Evolutionary conservation across 2,888 invertebrate genomes (phyloP).

Genomic region (Sarcophaga subvicina): DNA sequence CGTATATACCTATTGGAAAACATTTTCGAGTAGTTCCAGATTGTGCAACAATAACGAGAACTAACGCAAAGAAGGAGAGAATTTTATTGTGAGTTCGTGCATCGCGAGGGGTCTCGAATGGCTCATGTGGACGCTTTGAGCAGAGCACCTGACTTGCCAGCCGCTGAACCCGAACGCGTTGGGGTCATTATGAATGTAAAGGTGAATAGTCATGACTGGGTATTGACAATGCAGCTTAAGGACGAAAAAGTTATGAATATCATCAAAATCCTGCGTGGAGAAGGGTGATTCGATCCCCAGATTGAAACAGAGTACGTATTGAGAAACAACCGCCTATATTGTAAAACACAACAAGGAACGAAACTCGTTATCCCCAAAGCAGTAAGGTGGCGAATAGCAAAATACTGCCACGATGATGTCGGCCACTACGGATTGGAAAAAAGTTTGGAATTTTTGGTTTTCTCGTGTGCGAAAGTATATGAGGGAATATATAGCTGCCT

Average conservation of each 20-base stretch:
- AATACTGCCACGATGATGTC: constrained; percentile 60
- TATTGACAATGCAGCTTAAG: constrained; percentile 40
- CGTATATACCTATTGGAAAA: neutral
- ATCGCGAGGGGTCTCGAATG: constrained; percentile 33
- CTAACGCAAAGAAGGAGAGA: constrained; percentile 31
- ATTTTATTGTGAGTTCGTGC: constrained; percentile 37
- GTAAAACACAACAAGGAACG: constrained; percentile 5
- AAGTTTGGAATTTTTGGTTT: constrained; percentile 62
- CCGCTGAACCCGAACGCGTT: constrained; percentile 20
- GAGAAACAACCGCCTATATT: constrained; percentile 37
- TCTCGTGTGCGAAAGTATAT: constrained; percentile 55
- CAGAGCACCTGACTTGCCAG: constrained; percentile 26
- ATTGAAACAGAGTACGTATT: constrained; percentile 33
- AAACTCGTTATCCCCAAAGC: constrained; percentile 59
- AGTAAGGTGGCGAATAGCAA: constrained; percentile 56
- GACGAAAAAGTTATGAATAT: constrained; percentile 11
- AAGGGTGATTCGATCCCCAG: constrained; percentile 8
- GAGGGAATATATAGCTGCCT: constrained; percentile 8
- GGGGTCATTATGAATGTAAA: constrained; percentile 27
- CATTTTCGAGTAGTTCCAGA: constrained; percentile 46
- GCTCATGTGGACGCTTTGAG: constrained; percentile 58
- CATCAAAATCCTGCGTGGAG: constrained; percentile 16
- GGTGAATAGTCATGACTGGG: no score
- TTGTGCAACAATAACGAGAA: constrained; percentile 34
- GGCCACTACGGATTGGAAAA: constrained; percentile 67